Evolutionary conservation across 2,797 vertebrate genomes (phyloP), one percentile per base, ranked within the genome.

Genomic region (Odontamblyopus rebecca): DNA sequence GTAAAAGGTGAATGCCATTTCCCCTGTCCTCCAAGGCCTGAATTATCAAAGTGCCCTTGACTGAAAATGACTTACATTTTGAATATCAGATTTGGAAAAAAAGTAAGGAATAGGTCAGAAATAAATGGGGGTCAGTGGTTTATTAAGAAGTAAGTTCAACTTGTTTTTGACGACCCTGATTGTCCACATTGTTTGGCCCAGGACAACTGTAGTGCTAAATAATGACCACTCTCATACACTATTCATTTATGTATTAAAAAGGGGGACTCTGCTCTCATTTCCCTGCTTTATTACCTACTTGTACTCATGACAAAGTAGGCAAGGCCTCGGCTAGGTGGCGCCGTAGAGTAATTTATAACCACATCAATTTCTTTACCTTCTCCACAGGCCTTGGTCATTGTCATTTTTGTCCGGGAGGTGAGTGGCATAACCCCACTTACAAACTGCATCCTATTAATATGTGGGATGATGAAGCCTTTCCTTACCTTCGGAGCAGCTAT

Each of bases 231-330:
- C 92, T 94, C 93, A 93, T 93, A 94, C 89, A 87, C 89, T 93
- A 95, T 95, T 94, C 92, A 95, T 94, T 94, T 93, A 94, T 94
- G 93, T 94, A 94, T 94, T 92, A 94, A 94, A 93, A 93, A 90
- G 77, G 76, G 71, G 72, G 88, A 89, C 86, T 90, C 90, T 88
- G 85, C 72, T 89, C 90, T 92, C 91, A 93, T 93, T 93, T 92
- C 89, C 89, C 89, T 92, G 88, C 89, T 93, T 95, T 93, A 94
- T 94, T 77, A 76, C 92, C 91, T 38, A 16, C 18, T 87, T 90
- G 87, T 85, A 83, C 86, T 91, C 83, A 93, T 93, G 93, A 94
- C 93, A 93, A 91, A 94, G 88, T 92, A 87, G 88, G 89, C 83
- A 90, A 88, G 87, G 86, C 84, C 90, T 83, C 78, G 92, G 89